These are phyloP conservation scores for Drosophila kurseongensis DNA, from an alignment of 1,140 invertebrate species.

Conservation along the genomic window DNA sequence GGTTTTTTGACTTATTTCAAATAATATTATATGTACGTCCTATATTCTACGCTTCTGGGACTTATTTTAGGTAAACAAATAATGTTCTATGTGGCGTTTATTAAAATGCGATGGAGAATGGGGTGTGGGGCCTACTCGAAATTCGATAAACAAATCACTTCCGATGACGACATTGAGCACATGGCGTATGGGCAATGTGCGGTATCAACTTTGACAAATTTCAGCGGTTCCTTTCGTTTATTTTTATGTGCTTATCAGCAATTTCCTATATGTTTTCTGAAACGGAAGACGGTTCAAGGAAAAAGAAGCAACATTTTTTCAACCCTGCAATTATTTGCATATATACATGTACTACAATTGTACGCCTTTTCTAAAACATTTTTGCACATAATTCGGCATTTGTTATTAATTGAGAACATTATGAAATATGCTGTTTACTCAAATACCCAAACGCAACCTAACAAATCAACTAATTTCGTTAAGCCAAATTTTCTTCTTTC, in stretches of 20 bases:
- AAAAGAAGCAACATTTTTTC: neutral
- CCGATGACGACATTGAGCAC: slow-evolving; percentile 69
- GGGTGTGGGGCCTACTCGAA: neutral
- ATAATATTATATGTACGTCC: too few relatives aligned
- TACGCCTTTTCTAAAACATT: slow-evolving; percentile 3
- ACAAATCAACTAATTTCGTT: slow-evolving; percentile 47
- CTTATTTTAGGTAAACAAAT: neutral
- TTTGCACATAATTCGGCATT: slow-evolving; percentile 40
- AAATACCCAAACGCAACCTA: slow-evolving; percentile 19
- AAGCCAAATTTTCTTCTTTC: slow-evolving; percentile 8
- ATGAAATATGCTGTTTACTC: slow-evolving; percentile 70
- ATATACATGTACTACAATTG: neutral
- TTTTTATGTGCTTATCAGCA: neutral
- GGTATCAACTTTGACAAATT: slow-evolving; percentile 22
- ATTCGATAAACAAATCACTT: slow-evolving; percentile 71
- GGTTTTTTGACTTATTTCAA: too few relatives aligned
- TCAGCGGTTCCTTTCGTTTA: neutral
- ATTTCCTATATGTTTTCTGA: slow-evolving; percentile 1
- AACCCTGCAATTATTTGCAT: too few relatives aligned
- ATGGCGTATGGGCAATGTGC: slow-evolving; percentile 67
- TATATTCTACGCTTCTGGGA: neutral
- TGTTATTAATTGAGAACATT: slow-evolving; percentile 79
- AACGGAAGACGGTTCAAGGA: neutral
- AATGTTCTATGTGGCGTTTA: neutral
- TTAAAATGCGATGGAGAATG: slow-evolving; percentile 7